Evolutionary conservation across 1,140 invertebrate species (phyloP), one percentile per base, ranked within the genome.

Genomic region (Chymomyza costata): DNA sequence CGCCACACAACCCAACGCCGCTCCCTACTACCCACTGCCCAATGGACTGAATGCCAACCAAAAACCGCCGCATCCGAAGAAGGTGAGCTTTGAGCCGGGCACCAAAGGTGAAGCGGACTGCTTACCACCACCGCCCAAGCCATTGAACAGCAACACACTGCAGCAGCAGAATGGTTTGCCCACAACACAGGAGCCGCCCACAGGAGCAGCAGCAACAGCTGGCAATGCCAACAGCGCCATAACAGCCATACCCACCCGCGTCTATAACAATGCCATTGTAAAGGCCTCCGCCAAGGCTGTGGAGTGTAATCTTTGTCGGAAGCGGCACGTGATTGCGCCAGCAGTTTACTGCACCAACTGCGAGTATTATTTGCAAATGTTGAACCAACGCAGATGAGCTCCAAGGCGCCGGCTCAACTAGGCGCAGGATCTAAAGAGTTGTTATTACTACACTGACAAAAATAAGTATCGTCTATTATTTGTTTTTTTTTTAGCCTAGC

Each of bases 321-420:
- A 96, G 78, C 94, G 94, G 76, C 88, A 89, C 52, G 90, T 96
- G 2, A 88, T 88, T 2, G 89, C 92, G 16, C 90, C 93, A 0
- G 90, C 91, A 7, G 88, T 93, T 25, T 96, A 96, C 82, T 97
- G 95, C 86, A 88, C 91, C 10, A 94, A 96, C 83, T 97, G 95
- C 86, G 93, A 95, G 76, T 95, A 93, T 88, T 97, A 97, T 73
- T 93, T 97, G 92, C 94, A 94, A 54, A 85, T 85, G 83, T 67
- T 85, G 2, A 85, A 85, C 39, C 83, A 76, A 53, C 66, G 82
- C 21, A 80, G 82, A 62, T 84, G 76, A 73, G 31, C 40, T 10
- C 18, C 8, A 21, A 13, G 10, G 16, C 35, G 10, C 25, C 5
- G 5, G 10, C 25, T 6, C 25, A 28, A 6, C 5, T 5, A 28